Conservation (phyloP, 1,140 invertebrate species). For the Hetaerina americana region DNA sequence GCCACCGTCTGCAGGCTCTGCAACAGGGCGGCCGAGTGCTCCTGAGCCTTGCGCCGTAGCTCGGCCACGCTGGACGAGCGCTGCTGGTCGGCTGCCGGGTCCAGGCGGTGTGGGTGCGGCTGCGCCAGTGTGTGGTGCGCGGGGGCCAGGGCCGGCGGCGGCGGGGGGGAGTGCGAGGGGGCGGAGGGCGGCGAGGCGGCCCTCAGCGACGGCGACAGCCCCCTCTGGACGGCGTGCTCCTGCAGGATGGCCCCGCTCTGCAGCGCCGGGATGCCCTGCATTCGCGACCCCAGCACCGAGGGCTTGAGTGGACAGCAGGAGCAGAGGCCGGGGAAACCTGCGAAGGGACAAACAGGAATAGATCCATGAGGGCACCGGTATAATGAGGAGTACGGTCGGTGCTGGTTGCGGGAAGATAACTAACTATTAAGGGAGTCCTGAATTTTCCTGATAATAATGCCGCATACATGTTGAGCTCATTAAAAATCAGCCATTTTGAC, state of each 20-base stretch:
- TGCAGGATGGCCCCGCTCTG: conserved; percentile 19
- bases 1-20: conserved; percentile 50
- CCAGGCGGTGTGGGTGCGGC: conserved; percentile 28
- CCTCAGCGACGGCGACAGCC: conserved; percentile 23
- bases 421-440: too few relatives aligned
- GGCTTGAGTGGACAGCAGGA: conserved; percentile 60
- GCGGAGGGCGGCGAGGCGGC: conserved; percentile 18
- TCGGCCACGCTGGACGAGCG: conserved; percentile 75
- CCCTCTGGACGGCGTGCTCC: conserved; percentile 24
- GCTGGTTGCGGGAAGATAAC: too few relatives aligned
- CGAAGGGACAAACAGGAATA: conserved; percentile 19
- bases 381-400: too few relatives aligned
- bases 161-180: conserved; percentile 23
- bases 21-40: conserved; percentile 73
- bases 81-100: conserved; percentile 28
- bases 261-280: conserved; percentile 18
- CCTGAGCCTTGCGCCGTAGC: conserved; percentile 73
- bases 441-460: too few relatives aligned
- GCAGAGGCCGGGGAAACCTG: conserved; percentile 55
- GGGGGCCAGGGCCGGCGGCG: conserved; percentile 28
- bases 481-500: too few relatives aligned
- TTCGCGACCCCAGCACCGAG: conserved; percentile 9
- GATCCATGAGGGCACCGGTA: too few relatives aligned
- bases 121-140: conserved; percentile 26
- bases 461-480: too few relatives aligned